Percentiles rank a stretch among this genome's conserved stretches.
Conservation (phyloP, 2,797 vertebrate species). For the Distichodus sexfasciatus region DNA sequence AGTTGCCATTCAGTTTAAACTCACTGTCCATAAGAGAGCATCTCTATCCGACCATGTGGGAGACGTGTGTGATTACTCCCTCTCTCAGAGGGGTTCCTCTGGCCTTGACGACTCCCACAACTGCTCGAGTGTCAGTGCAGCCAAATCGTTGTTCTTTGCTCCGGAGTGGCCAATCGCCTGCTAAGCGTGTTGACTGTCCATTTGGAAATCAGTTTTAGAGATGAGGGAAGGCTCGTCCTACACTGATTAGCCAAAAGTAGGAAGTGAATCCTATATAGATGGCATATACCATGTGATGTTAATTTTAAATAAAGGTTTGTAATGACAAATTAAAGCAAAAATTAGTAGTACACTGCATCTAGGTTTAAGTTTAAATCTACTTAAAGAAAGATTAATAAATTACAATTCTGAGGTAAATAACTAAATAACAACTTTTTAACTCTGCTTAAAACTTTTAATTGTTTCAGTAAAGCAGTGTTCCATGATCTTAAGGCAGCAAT, state of each 20-base stretch:
- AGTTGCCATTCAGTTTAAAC: background rate
- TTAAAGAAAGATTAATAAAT: no score
- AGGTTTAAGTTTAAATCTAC: no score
- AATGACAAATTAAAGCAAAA: no score
- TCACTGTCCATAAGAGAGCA: slow-evolving; percentile 39
- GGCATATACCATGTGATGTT: no score
- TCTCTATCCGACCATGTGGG: slow-evolving; percentile 61
- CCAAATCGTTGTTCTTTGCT: slow-evolving; percentile 68
- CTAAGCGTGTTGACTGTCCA: slow-evolving; percentile 60
- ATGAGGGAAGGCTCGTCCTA: background rate
- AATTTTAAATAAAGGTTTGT: no score
- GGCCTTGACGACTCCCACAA: slow-evolving; percentile 67
- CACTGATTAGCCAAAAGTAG: background rate
- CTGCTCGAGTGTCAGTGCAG: slow-evolving; percentile 67
- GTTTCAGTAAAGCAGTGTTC: no score
- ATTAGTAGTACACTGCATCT: no score
- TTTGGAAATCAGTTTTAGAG: slow-evolving; percentile 8
- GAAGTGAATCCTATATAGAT: background rate
- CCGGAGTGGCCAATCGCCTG: slow-evolving; percentile 62
- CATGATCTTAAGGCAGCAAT: no score
- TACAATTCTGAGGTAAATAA: no score
- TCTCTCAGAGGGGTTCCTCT: slow-evolving; percentile 65
- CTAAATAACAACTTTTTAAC: no score
- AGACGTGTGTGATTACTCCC: slow-evolving; percentile 64
- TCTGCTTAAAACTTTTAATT: no score